These are phyloP conservation scores for Ommatoiulus sabulosus DNA, from an alignment of 2,888 invertebrate genomes.

Conservation along the genomic window DNA sequence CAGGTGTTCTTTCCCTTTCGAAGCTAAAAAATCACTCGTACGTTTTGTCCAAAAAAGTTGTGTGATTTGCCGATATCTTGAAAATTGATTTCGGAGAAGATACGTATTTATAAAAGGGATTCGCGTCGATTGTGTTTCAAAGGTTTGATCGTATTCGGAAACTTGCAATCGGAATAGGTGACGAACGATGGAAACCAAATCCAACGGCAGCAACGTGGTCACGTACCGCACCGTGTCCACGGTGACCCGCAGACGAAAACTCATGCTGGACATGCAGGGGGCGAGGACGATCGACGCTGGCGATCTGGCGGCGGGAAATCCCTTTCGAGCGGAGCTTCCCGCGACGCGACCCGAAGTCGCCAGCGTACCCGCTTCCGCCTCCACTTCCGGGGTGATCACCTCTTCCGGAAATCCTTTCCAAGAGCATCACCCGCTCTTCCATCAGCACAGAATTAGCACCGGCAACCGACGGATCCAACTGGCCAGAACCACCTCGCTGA, in stretches of 20 bases:
- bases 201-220: constrained; percentile 31
- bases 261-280: constrained; percentile 53
- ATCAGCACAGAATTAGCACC: background rate
- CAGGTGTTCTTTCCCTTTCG: too few species aligned
- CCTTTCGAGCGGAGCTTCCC: background rate
- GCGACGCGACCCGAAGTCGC: background rate
- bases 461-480: background rate
- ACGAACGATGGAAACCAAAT: background rate
- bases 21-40: too few species aligned
- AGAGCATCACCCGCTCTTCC: too few species aligned
- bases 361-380: background rate
- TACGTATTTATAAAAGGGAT: too few species aligned
- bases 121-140: too few species aligned
- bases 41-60: too few species aligned
- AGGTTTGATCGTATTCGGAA: too few species aligned
- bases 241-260: constrained; percentile 26
- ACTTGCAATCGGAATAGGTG: too few species aligned
- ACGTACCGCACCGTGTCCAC: constrained; percentile 13
- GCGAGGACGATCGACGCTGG: background rate
- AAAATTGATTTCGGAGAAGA: too few species aligned
- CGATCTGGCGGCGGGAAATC: background rate
- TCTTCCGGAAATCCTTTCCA: background rate
- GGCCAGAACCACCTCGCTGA: constrained; percentile 16
- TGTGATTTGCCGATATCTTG: too few species aligned
- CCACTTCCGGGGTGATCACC: background rate